Conservation (phyloP, 2,113 vertebrate species). For the Salminus brasiliensis region DNA sequence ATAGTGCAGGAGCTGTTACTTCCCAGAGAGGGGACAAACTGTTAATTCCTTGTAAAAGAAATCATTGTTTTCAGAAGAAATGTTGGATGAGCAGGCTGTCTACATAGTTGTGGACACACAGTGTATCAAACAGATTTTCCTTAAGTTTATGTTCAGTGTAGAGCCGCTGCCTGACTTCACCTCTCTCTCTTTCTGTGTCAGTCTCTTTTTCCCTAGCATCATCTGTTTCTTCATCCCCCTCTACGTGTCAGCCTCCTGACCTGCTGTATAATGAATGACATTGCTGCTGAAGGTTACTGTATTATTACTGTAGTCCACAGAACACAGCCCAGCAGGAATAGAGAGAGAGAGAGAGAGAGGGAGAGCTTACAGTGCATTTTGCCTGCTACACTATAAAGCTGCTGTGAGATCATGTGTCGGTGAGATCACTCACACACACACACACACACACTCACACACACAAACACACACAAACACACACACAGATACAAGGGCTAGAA, state of each 20-base stretch:
- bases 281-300: conserved; percentile 20
- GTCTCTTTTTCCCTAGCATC: not conserved
- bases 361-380: not conserved
- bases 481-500: not conserved
- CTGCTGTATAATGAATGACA: not conserved
- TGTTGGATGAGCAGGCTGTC: no score
- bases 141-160: no score
- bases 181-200: no score
- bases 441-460: not conserved
- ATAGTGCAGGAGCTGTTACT: no score
- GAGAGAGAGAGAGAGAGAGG: not conserved
- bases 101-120: no score
- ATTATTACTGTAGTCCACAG: not conserved
- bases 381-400: not conserved
- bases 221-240: not conserved
- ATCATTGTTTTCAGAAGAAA: no score
- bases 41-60: no score
- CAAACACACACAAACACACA: not conserved
- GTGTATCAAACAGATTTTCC: no score
- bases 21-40: no score
- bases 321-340: not conserved
- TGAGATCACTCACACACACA: not conserved
- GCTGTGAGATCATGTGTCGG: not conserved
- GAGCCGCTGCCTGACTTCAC: no score
- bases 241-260: no score